Base-by-base conservation (phyloP, 2,113 vertebrate species). In the Megaleporinus macrocephalus region DNA sequence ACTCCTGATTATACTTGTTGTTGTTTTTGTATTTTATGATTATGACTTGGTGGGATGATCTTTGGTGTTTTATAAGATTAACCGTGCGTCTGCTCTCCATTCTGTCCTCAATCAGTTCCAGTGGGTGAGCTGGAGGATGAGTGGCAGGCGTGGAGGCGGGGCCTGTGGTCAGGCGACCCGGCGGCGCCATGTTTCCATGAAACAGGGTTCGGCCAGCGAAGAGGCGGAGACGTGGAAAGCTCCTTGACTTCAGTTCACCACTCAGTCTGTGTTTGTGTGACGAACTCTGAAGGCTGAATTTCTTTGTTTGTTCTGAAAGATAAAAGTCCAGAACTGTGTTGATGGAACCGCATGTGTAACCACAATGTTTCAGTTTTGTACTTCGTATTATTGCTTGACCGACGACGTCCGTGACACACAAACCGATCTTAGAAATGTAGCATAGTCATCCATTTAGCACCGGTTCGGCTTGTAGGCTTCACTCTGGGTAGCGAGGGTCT, bases 341-440 rank as follows among this genome's bases (percentile, higher is more conserved):
- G 74, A 57, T 44, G 79, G 65, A 61, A 80, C 22, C 26, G n/a
- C 53, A 78, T 78, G 81, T 84, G 83, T 84, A 51, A 30, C 72
- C 79, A 80, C 72, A 72, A 65, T 36, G 65, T 83, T 78, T 30
- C 65, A 36, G 59, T 77, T 84, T 73, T 77, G 79, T 80, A 84
- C 74, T 80, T 69, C 36, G 26, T 47, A 36, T n/a, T 53, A 22
- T 80, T 62, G 44, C 77, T 57, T 76, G 76, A 75, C 63, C 44
- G 66, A 84, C 70, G 65, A 65, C 36, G 49, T 66, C 76, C 33
- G n/a, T 53, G 65, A 73, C 73, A 75, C 62, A 68, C 51, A 24
- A n/a, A 47, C 24, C 30, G 20, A 13, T 72, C 36, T 57, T 80
- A 82, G 73, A 82, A 44, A 70, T 70, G 80, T 82, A 82, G 80